Base-by-base conservation (phyloP, 2,113 vertebrate genomes). In the Oxyruncus cristatus region DNA sequence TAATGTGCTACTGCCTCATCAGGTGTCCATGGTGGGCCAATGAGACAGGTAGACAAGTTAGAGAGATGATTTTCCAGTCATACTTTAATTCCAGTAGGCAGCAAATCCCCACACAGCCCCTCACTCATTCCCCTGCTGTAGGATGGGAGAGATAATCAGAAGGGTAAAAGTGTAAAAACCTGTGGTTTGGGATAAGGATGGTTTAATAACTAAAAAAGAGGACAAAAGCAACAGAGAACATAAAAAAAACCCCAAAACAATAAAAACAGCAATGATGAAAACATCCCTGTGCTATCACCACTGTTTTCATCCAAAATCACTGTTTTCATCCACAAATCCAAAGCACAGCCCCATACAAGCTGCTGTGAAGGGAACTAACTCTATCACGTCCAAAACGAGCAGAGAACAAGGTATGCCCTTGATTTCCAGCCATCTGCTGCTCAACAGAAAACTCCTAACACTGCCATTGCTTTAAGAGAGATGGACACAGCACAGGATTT, bases 101-200 rank as follows among this genome's bases (percentile, higher is more conserved):
- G 44, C 65, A 81, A 88, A 81, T 65, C 53, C 20, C 53, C 59
- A 76, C 26, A 76, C 9, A 63, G 67, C 5, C 13, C 13, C 35
- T 80, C 5, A 2, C 15, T 62, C 16, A 15, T 24, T 35, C 11
- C 8, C 3, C 2, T 1, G 10, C 6, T 17, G 6, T 16, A 5
- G 0, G 52, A 86, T 18, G 22, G 24, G 7, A 16, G 46, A 89
- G 21, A 41, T 12, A 52, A 86, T 18, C 16, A 9, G 44, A 89
- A 83, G 26, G 7, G 12, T 67, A 17, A 67, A 95, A 79, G 47
- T 33, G 5, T 13, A 4, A 72, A 86, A 79, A 30, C 11, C 27
- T 61, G 27, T 26, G 20, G 9, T 15, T 56, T 70, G 46, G 88
- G 65, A 46, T 26, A 33, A 74, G 88, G 47, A 37, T 35, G 35